These are phyloP conservation scores for Anisognathus igniventris DNA, from an alignment of 2,797 vertebrate species.

Conservation along the genomic window DNA sequence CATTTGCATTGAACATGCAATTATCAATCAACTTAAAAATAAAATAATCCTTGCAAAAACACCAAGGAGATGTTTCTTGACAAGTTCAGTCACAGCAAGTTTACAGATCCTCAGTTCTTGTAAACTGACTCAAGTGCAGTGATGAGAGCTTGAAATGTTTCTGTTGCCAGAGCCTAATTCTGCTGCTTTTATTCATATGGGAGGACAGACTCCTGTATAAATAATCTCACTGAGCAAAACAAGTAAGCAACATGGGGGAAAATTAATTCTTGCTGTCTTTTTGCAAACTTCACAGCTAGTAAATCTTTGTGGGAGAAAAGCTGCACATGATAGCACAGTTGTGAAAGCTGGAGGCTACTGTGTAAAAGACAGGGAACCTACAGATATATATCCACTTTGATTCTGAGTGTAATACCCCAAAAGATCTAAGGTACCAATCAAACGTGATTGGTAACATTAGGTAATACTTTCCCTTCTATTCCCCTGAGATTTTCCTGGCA, in stretches of 20 bases:
- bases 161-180: not conserved
- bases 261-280: not conserved
- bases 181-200: not conserved
- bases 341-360: not conserved
- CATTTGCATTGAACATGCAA: not conserved
- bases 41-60: not conserved
- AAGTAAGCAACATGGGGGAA: not conserved
- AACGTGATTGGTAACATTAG: not conserved
- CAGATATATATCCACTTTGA: not conserved
- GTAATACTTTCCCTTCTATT: not conserved
- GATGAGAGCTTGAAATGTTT: not conserved
- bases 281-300: not conserved
- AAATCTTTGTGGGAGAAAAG: not conserved
- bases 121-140: not conserved
- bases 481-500: not conserved
- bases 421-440: not conserved
- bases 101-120: not conserved
- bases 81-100: not conserved
- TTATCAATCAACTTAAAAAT: constrained; percentile 27
- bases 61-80: not conserved
- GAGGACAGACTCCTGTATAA: not conserved
- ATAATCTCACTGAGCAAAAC: not conserved
- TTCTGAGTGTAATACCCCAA: not conserved
- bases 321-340: not conserved
- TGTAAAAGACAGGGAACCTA: not conserved